A percentile compares a stretch with the other conserved stretches of the same genome.
Conservation (phyloP, 1,140 invertebrate genomes). For the Hylaeus anthracinus region DNA sequence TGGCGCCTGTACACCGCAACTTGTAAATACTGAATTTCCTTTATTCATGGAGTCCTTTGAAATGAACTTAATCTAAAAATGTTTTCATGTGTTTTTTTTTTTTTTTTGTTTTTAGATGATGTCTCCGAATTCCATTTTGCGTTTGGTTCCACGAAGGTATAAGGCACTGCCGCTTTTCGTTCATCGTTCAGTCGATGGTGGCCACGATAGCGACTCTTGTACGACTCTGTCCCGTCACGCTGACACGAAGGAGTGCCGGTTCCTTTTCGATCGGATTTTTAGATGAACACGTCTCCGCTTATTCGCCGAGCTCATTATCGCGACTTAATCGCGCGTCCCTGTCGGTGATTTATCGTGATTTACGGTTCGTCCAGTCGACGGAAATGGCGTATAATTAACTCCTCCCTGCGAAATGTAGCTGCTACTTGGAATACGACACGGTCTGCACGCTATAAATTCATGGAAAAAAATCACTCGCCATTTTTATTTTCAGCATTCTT, state of each 20-base stretch:
- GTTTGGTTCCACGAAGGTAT: too few species aligned
- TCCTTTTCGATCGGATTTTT: neutral
- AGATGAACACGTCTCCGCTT: neutral
- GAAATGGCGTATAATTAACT: constrained; percentile 5
- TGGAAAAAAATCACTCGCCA: too few species aligned
- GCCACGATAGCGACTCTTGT: neutral
- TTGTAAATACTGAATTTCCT: too few species aligned
- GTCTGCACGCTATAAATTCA: too few species aligned
- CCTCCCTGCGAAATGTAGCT: neutral
- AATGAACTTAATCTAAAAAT: too few species aligned
- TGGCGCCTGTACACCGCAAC: too few species aligned
- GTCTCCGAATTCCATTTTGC: too few species aligned
- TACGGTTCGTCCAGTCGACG: neutral
- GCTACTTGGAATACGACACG: neutral
- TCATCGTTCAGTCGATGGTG: neutral
- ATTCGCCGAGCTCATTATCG: neutral
- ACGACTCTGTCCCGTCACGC: neutral
- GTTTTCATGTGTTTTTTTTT: too few species aligned
- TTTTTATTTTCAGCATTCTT: too few species aligned
- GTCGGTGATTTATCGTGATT: neutral
- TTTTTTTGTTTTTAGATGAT: too few species aligned
- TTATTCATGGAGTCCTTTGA: too few species aligned
- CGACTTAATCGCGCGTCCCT: neutral
- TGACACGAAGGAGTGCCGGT: neutral
- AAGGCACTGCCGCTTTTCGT: neutral